phyloP scores from a whole-genome alignment of 2,113 vertebrate species.

The Nerophis ophidion region DNA sequence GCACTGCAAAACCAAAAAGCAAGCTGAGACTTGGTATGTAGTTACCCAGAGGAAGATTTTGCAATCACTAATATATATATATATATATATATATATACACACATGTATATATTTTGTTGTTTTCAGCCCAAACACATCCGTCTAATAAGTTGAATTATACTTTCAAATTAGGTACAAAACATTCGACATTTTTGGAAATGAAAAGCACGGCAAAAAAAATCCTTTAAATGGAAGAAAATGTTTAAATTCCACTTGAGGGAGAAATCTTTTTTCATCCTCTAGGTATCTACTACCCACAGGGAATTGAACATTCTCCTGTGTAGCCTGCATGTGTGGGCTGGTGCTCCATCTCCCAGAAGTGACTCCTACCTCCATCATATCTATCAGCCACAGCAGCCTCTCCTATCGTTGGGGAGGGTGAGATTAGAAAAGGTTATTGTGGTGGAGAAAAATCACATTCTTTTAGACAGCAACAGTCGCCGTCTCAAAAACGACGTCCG shows the following conservation, averaged over 20 bases:
- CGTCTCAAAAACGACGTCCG: constrained; percentile 20
- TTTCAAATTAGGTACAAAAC: not conserved
- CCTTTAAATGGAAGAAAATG: not conserved
- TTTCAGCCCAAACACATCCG: not conserved
- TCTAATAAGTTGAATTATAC: not conserved
- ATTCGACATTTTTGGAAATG: not conserved
- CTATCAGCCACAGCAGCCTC: constrained; percentile 95
- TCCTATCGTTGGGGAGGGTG: constrained; percentile 69
- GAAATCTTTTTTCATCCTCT: not conserved
- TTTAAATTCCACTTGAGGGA: not conserved
- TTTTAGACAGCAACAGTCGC: constrained; percentile 19
- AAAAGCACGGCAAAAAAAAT: not conserved
- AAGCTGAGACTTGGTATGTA: not conserved
- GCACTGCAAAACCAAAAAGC: constrained; percentile 28
- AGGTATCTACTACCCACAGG: constrained; percentile 14
- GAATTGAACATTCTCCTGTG: constrained; percentile 4
- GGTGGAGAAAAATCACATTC: constrained; percentile 30
- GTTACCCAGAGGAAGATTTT: not conserved
- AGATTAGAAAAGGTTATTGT: not conserved
- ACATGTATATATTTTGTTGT: too few species aligned
- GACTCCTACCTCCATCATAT: constrained; percentile 96
- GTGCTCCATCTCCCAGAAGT: constrained; percentile 21
- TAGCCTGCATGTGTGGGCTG: constrained; percentile 10
- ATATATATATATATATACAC: too few species aligned
- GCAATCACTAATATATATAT: too few species aligned